Evolutionary conservation across 1,140 invertebrate species (phyloP).

Genomic region (Drosophila baimaii): DNA sequence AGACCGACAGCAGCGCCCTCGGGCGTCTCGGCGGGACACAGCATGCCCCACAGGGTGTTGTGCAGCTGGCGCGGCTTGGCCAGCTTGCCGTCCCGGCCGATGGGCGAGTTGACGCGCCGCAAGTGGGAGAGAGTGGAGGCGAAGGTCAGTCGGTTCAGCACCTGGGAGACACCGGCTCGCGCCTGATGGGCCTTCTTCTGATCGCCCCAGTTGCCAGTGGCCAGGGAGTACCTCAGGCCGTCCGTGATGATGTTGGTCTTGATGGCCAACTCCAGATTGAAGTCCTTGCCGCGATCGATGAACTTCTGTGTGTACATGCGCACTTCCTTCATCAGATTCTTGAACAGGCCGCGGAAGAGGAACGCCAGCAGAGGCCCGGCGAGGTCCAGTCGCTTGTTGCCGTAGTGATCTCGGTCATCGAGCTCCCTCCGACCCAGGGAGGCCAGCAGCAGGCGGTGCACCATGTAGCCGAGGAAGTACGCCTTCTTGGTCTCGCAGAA

Average conservation of each 20-base stretch:
- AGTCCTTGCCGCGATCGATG: conserved; percentile 99
- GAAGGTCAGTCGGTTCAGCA: conserved; percentile 98
- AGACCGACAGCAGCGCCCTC: conserved; percentile 96
- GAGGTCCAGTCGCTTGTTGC: conserved; percentile 98
- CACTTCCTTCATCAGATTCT: conserved; percentile 97
- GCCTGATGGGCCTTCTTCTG: conserved; percentile 99
- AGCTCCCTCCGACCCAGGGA: conserved; percentile 97
- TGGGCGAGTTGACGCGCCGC: conserved; percentile 98
- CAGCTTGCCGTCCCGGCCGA: conserved; percentile 98
- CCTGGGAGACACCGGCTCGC: conserved; percentile 95
- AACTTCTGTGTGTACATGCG: conserved; percentile 99
- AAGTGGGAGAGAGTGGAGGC: conserved; percentile 99
- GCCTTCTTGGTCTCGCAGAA: conserved; percentile 99
- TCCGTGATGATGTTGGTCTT: conserved; percentile 99
- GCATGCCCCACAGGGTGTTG: conserved; percentile 99
- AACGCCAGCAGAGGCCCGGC: conserved; percentile 98
- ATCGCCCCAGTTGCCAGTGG: conserved; percentile 99
- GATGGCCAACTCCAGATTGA: conserved; percentile 98
- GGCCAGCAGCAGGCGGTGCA: conserved; percentile 96
- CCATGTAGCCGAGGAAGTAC: conserved; percentile 99
- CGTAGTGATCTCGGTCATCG: conserved; percentile 99
- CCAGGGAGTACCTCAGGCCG: conserved; percentile 98
- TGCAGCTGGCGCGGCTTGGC: conserved; percentile 99
- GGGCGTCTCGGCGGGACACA: conserved; percentile 99
- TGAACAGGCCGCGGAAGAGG: conserved; percentile 96